Evolutionary conservation across 2,797 vertebrate species (phyloP).

Genomic region (Arctocebus calabarensis): DNA sequence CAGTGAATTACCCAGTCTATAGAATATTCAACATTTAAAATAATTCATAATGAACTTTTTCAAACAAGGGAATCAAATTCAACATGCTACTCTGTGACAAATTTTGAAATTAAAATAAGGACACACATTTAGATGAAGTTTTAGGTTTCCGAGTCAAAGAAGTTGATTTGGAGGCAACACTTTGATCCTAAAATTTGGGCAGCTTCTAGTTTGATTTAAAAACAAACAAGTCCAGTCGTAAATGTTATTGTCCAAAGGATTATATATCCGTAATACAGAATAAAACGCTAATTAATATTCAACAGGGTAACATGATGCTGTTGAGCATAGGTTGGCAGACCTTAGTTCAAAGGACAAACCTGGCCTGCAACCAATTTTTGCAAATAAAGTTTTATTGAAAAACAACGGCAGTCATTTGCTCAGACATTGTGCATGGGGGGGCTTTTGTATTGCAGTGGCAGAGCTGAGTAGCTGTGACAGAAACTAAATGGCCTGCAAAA

Average conservation of each 20-base stretch:
- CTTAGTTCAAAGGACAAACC: background rate
- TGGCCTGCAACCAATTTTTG: background rate
- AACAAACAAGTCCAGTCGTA: background rate
- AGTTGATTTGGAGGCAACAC: background rate
- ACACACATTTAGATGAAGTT: background rate
- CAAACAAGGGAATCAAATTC: background rate
- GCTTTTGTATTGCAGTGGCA: background rate
- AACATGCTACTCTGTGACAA: background rate
- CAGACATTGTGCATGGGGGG: background rate
- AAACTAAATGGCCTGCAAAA: background rate
- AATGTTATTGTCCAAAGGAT: background rate
- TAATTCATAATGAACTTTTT: background rate
- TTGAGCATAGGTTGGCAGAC: background rate
- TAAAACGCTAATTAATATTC: background rate
- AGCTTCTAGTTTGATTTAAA: background rate
- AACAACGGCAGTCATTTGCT: background rate
- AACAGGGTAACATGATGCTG: background rate
- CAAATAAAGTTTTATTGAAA: constrained; percentile 59
- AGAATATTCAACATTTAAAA: background rate
- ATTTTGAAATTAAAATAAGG: background rate
- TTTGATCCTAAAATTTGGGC: background rate
- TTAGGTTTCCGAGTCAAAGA: background rate
- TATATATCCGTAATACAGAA: background rate
- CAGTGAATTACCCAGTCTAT: background rate
- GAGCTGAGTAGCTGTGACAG: background rate